A percentile compares a stretch with the other conserved stretches of the same genome.
Evolutionary conservation across 2,113 vertebrate species (phyloP).

Genomic region (Anhinga rufa): DNA sequence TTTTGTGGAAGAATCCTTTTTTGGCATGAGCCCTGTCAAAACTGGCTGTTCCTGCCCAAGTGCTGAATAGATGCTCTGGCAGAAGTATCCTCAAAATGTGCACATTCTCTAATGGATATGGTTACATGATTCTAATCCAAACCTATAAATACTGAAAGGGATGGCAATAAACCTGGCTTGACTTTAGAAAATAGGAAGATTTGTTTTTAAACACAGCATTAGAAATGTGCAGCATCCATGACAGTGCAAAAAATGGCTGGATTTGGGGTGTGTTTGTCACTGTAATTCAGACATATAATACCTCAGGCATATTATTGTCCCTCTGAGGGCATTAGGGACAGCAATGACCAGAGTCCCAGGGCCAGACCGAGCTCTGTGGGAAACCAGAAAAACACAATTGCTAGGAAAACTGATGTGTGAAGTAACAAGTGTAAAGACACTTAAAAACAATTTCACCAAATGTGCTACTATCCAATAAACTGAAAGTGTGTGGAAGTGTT

Average conservation of each 20-base stretch:
- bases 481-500: background rate
- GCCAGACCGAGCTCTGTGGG: background rate
- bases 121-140: background rate
- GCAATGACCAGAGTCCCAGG: background rate
- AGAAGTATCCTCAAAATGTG: background rate
- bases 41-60: background rate
- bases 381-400: background rate
- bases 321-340: background rate
- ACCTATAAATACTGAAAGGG: background rate
- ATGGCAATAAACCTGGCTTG: background rate
- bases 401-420: background rate
- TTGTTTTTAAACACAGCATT: background rate
- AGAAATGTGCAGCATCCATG: background rate
- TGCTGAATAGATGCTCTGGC: background rate
- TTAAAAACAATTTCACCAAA: background rate
- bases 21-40: background rate
- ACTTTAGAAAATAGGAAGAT: background rate
- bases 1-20: background rate
- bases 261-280: background rate
- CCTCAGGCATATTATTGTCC: background rate
- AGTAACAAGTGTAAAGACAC: background rate
- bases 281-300: background rate
- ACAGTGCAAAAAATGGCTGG: background rate
- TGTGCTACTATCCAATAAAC: background rate
- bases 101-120: background rate